These are phyloP conservation scores for Tachycineta bicolor DNA, from an alignment of 2,113 vertebrate species.

Conservation along the genomic window DNA sequence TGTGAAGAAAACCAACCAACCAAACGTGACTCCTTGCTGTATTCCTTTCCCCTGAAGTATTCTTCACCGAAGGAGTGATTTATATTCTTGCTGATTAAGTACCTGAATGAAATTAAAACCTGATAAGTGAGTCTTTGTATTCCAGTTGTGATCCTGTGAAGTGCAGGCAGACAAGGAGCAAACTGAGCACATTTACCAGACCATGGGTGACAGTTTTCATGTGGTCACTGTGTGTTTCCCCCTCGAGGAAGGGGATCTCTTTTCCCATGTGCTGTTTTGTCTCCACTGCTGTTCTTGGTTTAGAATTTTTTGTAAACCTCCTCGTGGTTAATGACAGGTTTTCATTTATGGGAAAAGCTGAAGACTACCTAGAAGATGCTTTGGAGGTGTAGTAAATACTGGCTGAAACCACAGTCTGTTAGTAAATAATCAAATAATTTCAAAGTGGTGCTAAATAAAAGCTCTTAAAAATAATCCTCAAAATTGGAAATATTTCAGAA, in stretches of 20 bases:
- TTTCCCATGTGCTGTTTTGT: rapidly evolving
- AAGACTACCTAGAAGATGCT: neutral
- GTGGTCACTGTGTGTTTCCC: rapidly evolving
- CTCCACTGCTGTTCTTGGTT: neutral
- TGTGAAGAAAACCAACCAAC: neutral
- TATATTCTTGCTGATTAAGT: conserved; percentile 40
- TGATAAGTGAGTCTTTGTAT: neutral
- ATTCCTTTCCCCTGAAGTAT: conserved; percentile 9
- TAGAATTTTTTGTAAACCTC: neutral
- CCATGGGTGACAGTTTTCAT: neutral
- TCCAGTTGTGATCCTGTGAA: neutral
- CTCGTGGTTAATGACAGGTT: neutral
- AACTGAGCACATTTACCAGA: neutral
- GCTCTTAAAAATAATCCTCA: neutral
- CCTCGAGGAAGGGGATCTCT: neutral
- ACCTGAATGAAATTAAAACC: conserved; percentile 29
- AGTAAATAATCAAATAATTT: neutral
- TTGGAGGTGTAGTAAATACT: neutral
- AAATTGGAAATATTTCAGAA: neutral
- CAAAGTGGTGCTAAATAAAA: neutral
- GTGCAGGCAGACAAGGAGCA: neutral
- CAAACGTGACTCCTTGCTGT: neutral
- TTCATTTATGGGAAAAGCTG: neutral
- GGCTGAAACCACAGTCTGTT: neutral
- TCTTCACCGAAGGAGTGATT: neutral